Percentiles rank a stretch among this genome's conserved stretches.
Conservation (phyloP, 2,888 invertebrate genomes). For the Deilephila elpenor region DNA sequence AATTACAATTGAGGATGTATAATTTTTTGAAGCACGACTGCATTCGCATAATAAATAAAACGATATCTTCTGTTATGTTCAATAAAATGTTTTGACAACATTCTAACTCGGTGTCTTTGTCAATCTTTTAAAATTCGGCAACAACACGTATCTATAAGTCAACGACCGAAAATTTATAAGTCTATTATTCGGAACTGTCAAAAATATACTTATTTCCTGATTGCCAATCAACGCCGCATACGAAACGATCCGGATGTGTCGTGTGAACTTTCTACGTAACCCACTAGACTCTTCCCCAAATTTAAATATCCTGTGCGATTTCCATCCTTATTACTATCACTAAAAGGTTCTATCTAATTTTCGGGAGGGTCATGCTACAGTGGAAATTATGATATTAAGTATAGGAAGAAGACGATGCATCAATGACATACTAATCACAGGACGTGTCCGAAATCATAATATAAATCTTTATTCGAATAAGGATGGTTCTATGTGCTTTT, state of each 20-base stretch:
- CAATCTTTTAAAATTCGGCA: neutral
- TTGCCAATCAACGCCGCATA: slow-evolving; percentile 51
- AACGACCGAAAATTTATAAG: slow-evolving; percentile 18
- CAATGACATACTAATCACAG: slow-evolving; percentile 51
- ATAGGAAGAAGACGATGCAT: slow-evolving; percentile 49
- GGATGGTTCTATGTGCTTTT: slow-evolving; percentile 2
- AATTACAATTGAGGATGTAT: too few relatives aligned
- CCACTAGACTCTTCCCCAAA: neutral
- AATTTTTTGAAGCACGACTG: too few relatives aligned
- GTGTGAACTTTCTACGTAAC: slow-evolving; percentile 32
- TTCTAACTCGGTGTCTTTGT: too few relatives aligned
- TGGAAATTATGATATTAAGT: slow-evolving; percentile 46
- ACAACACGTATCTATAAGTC: neutral
- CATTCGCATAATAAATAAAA: too few relatives aligned
- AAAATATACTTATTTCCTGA: slow-evolving; percentile 53
- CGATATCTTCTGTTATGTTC: too few relatives aligned
- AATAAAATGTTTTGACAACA: too few relatives aligned
- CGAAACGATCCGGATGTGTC: slow-evolving; percentile 51
- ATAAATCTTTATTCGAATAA: slow-evolving; percentile 19
- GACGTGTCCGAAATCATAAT: slow-evolving; percentile 49
- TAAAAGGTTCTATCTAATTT: neutral
- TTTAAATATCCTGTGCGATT: neutral
- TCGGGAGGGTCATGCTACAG: slow-evolving; percentile 5
- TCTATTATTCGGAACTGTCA: slow-evolving; percentile 30
- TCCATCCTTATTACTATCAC: neutral